phyloP scores from a whole-genome alignment of 2,797 vertebrate species.

The Zenarchopterus dispar region DNA sequence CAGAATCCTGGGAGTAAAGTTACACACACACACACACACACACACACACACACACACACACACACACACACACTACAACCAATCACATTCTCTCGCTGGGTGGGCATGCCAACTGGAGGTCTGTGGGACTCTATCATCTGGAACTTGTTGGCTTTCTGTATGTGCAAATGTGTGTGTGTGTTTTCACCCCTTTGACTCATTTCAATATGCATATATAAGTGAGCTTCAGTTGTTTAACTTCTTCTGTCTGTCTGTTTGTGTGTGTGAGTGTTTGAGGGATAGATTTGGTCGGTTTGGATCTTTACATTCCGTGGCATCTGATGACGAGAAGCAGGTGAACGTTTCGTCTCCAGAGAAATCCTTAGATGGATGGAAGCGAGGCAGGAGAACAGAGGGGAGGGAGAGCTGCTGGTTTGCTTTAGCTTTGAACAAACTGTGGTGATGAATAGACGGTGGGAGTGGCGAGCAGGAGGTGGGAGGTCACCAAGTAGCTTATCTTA shows the following conservation, averaged over 20 bases:
- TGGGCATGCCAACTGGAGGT: conserved; percentile 70
- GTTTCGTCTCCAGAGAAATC: conserved; percentile 26
- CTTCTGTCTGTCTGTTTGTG: conserved; percentile 4
- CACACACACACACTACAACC: conserved; percentile 27
- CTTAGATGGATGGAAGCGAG: conserved; percentile 12
- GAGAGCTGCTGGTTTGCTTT: conserved; percentile 12
- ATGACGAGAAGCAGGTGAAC: conserved; percentile 36
- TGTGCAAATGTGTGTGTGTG: conserved; percentile 9
- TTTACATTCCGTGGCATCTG: conserved; percentile 22
- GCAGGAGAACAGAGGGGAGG: background rate
- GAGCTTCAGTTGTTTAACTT: conserved; percentile 11
- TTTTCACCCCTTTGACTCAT: conserved; percentile 6
- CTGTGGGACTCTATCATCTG: conserved; percentile 64
- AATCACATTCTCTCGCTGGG: conserved; percentile 58
- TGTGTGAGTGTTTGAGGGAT: background rate
- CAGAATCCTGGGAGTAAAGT: conserved; percentile 62
- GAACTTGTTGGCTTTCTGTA: conserved; percentile 39
- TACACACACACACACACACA: conserved; percentile 28
- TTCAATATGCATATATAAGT: conserved; percentile 17
- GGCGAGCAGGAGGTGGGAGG: conserved; percentile 35
- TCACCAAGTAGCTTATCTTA: conserved; percentile 53
- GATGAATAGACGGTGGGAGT: conserved; percentile 36
- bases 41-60: conserved; percentile 11
- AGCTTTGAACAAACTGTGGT: conserved; percentile 22
- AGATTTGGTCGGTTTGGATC: background rate